Percentiles rank a stretch among this genome's conserved stretches.
phyloP scores from a whole-genome alignment of 2,113 vertebrate genomes.

The Percina caprodes region DNA sequence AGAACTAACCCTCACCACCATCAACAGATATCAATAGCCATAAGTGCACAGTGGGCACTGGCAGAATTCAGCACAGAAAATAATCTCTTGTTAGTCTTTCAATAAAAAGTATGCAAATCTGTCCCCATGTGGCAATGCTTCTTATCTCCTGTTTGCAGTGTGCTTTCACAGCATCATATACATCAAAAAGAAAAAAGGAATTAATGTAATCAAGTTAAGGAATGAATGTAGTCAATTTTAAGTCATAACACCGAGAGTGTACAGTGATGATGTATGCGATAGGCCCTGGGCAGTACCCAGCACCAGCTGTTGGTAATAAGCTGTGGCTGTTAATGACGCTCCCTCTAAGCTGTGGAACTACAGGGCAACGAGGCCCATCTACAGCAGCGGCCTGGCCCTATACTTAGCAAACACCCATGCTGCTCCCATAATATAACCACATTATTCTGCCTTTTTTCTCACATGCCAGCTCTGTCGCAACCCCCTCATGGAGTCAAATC shows the following conservation, averaged over 20 bases:
- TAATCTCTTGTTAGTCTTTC: background rate
- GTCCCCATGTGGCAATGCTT: background rate
- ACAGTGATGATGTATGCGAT: conserved; percentile 35
- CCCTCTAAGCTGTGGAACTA: conserved; percentile 50
- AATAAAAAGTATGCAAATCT: background rate
- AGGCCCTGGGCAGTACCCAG: conserved; percentile 54
- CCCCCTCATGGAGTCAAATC: conserved; percentile 40
- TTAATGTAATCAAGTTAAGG: background rate
- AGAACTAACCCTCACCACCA: background rate
- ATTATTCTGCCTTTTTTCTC: conserved; percentile 20
- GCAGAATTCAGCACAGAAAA: background rate
- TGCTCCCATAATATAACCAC: conserved; percentile 57
- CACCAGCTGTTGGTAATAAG: conserved; percentile 71
- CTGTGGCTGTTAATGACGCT: conserved; percentile 58
- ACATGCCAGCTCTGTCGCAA: conserved; percentile 20
- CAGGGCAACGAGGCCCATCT: conserved; percentile 47
- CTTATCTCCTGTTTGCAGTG: conserved; percentile 1
- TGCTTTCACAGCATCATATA: background rate
- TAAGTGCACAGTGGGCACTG: background rate
- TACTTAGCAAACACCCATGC: conserved; percentile 56
- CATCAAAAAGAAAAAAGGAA: background rate
- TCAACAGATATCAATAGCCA: background rate
- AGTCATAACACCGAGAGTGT: conserved; percentile 18
- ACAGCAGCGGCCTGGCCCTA: conserved; percentile 17
- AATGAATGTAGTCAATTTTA: conserved; percentile 21